Conservation (phyloP, 2,113 vertebrate genomes). For the Phaethon lepturus region DNA sequence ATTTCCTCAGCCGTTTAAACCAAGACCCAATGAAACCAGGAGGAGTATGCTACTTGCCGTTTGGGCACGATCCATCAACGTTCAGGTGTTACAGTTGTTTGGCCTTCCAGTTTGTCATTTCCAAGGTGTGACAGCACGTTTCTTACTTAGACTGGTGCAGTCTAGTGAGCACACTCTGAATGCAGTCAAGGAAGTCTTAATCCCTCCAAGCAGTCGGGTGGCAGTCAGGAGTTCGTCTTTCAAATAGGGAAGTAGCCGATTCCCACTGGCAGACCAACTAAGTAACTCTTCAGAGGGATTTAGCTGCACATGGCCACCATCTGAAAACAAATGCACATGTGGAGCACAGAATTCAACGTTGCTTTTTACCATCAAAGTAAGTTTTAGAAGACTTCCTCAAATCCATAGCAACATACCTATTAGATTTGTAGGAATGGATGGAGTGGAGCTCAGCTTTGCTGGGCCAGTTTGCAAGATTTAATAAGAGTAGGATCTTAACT, state of each 20-base stretch:
- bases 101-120: not conserved
- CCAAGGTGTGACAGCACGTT: not conserved
- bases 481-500: not conserved
- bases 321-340: not conserved
- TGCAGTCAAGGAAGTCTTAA: not conserved
- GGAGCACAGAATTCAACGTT: not conserved
- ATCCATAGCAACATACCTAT: not conserved
- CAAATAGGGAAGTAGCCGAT: not conserved
- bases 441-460: not conserved
- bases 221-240: not conserved
- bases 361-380: not conserved
- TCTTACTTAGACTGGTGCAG: not conserved
- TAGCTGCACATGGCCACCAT: not conserved
- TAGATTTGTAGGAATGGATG: not conserved
- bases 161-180: not conserved
- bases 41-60: not conserved
- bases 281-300: not conserved
- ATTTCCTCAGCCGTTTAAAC: not conserved
- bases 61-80: accelerated
- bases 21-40: not conserved
- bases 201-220: not conserved
- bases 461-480: not conserved
- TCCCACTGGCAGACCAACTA: not conserved
- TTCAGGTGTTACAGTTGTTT: not conserved
- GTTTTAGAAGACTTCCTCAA: not conserved